Evolutionary conservation across 2,113 vertebrate species (phyloP).

Genomic region (Petrocephalus zakoni): DNA sequence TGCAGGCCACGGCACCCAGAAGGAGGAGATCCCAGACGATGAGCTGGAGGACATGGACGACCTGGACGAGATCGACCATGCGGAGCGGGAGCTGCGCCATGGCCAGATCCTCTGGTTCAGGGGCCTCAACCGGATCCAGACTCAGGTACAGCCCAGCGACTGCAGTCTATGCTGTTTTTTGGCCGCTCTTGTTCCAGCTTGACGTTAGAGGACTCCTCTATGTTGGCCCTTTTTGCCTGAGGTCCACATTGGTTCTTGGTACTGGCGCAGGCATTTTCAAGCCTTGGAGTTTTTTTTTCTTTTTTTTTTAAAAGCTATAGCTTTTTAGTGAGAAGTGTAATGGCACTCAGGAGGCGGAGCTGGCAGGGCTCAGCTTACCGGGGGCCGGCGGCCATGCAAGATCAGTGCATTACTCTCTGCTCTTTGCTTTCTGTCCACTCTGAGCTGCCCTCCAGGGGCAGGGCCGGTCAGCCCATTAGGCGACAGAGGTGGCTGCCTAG

Average conservation of each 20-base stretch:
- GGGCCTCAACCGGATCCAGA: conserved; percentile 98
- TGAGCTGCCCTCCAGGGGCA: neutral
- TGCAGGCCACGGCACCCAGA: conserved; percentile 94
- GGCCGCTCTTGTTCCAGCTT: conserved; percentile 22
- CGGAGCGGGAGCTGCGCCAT: conserved; percentile 88
- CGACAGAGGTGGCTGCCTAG: neutral
- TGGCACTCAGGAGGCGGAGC: conserved; percentile 25
- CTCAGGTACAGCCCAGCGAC: conserved; percentile 76
- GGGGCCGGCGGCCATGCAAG: conserved; percentile 14
- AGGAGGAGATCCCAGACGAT: conserved; percentile 95
- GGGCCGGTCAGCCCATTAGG: neutral
- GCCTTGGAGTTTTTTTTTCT: neutral
- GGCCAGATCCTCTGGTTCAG: conserved; percentile 99
- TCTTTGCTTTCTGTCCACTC: neutral
- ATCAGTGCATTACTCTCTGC: conserved; percentile 45
- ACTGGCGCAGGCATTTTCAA: neutral
- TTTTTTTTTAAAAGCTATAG: neutral
- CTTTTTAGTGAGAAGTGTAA: neutral
- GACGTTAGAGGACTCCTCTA: conserved; percentile 36
- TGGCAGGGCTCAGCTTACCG: conserved; percentile 9
- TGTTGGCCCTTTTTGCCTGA: conserved; percentile 35
- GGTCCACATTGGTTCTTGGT: conserved; percentile 29
- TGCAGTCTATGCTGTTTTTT: neutral
- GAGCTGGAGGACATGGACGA: conserved; percentile 85
- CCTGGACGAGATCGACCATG: conserved; percentile 94